These are phyloP conservation scores for Pemphigus obesinymphae DNA, from an alignment of 1,140 invertebrate species.

Conservation along the genomic window DNA sequence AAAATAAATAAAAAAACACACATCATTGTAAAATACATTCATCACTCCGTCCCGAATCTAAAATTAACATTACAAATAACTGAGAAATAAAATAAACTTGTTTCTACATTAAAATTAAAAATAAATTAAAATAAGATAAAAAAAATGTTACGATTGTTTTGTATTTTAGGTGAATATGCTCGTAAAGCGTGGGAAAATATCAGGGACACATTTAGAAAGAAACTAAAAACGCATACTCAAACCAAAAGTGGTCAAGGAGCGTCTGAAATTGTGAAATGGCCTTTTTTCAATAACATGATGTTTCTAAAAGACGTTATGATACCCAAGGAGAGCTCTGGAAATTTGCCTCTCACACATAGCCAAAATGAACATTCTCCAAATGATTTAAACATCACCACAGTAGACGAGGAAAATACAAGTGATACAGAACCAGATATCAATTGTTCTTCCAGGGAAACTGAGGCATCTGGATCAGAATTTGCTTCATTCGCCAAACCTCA, in stretches of 20 bases:
- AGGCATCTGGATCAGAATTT: neutral
- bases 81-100: neutral
- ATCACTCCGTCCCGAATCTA: no score
- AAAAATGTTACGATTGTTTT: neutral
- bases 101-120: neutral
- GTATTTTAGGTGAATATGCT: no score
- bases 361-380: neutral
- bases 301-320: neutral
- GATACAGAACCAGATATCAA: neutral
- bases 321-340: neutral
- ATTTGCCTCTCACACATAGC: neutral
- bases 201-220: no score
- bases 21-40: no score
- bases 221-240: no score
- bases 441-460: neutral
- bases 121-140: neutral
- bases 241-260: slow-evolving; percentile 4
- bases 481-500: slow-evolving; percentile 4
- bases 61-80: neutral
- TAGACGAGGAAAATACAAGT: slow-evolving; percentile 5
- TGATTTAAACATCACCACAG: neutral
- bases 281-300: slow-evolving; percentile 5
- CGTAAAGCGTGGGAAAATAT: no score
- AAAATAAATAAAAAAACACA: no score
- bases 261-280: neutral